Percentiles rank a stretch among this genome's conserved stretches.
Evolutionary conservation across 1,140 invertebrate species (phyloP).

Genomic region (Wasmannia auropunctata): DNA sequence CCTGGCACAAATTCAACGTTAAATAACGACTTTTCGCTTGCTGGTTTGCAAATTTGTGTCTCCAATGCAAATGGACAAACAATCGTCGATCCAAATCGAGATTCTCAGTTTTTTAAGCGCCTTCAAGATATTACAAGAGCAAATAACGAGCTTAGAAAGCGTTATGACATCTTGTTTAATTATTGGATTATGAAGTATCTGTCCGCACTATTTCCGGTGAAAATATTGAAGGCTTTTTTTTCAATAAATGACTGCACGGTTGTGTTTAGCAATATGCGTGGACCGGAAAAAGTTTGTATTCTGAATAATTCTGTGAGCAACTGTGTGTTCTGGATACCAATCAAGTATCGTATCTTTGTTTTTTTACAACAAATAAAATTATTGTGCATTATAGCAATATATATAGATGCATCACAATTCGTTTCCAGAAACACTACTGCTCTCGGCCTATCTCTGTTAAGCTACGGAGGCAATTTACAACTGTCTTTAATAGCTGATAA

Average conservation of each 20-base stretch:
- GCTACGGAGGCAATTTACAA: slow-evolving; percentile 77
- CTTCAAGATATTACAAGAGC: slow-evolving; percentile 67
- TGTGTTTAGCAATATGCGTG: slow-evolving; percentile 79
- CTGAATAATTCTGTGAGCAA: slow-evolving; percentile 73
- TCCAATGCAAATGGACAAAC: slow-evolving; percentile 60
- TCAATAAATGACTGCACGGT: slow-evolving; percentile 77
- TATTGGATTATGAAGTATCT: slow-evolving; percentile 78
- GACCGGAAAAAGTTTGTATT: slow-evolving; percentile 73
- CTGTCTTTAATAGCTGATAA: slow-evolving; percentile 77
- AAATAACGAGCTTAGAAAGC: slow-evolving; percentile 67
- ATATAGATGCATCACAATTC: background rate
- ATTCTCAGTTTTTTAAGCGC: slow-evolving; percentile 68
- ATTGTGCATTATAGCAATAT: background rate
- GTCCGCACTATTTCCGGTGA: slow-evolving; percentile 72
- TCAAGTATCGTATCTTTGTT: slow-evolving; percentile 64
- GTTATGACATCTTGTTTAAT: slow-evolving; percentile 75
- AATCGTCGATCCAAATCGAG: slow-evolving; percentile 18
- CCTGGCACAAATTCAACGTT: slow-evolving; percentile 64
- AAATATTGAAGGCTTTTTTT: slow-evolving; percentile 67
- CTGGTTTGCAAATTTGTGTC: slow-evolving; percentile 75
- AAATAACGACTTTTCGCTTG: slow-evolving; percentile 78
- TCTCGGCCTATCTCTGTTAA: slow-evolving; percentile 77
- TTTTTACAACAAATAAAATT: background rate
- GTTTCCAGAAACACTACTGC: slow-evolving; percentile 71
- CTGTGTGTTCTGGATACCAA: slow-evolving; percentile 79